Evolutionary conservation across 2,113 vertebrate genomes (phyloP).

Genomic region (Corvus hawaiiensis): DNA sequence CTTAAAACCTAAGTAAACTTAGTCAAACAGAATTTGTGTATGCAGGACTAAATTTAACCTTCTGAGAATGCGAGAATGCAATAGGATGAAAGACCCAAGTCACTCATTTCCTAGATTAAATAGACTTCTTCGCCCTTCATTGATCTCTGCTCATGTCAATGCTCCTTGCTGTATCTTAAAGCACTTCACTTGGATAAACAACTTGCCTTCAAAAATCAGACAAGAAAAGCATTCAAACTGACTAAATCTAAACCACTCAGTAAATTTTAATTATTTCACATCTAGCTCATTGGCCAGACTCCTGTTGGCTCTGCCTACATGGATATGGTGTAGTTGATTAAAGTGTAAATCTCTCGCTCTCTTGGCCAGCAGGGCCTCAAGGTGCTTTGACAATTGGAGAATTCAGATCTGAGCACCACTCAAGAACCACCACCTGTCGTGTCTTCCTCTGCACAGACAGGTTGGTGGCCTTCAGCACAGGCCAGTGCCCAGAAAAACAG

Average conservation of each 20-base stretch:
- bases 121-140: conserved; percentile 7
- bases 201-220: conserved; percentile 43
- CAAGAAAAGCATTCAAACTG: conserved; percentile 1
- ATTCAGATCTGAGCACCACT: background rate
- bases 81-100: conserved; percentile 66
- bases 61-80: conserved; percentile 48
- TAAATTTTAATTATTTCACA: background rate
- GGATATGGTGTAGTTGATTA: background rate
- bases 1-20: conserved; percentile 58
- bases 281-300: background rate
- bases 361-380: background rate
- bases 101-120: conserved; percentile 65
- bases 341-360: background rate
- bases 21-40: conserved; percentile 57
- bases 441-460: background rate
- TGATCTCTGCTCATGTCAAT: conserved; percentile 54
- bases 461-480: background rate
- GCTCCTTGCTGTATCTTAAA: conserved; percentile 42
- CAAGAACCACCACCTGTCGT: background rate
- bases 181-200: conserved; percentile 43
- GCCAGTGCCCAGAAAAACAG: background rate
- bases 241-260: background rate
- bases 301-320: background rate
- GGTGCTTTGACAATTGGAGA: background rate
- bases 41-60: conserved; percentile 57